These are phyloP conservation scores for Oreochromis tanganicae DNA, from an alignment of 2,113 vertebrate genomes.

Conservation along the genomic window DNA sequence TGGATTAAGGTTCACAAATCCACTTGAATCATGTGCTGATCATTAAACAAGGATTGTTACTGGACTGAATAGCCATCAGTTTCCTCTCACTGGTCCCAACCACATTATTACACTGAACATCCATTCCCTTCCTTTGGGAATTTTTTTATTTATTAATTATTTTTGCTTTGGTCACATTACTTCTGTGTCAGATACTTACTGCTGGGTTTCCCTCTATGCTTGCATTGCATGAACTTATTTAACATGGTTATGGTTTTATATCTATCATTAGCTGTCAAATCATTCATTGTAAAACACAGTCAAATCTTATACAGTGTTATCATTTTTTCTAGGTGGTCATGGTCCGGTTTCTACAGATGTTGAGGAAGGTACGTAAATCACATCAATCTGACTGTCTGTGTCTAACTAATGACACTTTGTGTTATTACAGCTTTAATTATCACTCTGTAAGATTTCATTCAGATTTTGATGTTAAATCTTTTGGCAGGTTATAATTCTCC, in stretches of 20 bases:
- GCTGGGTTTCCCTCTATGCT: not conserved
- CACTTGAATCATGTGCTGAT: not conserved
- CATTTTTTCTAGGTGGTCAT: not conserved
- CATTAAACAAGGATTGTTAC: accelerated
- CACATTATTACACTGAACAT: accelerated
- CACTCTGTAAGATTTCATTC: accelerated
- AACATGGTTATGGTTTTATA: not conserved
- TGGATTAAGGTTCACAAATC: accelerated
- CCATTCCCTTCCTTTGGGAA: not conserved
- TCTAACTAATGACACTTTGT: accelerated
- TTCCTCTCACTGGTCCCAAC: not conserved
- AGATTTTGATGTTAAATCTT: not conserved
- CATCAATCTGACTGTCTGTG: not conserved
- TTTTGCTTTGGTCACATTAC: not conserved
- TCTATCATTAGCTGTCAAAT: accelerated
- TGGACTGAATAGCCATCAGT: accelerated
- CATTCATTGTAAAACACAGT: accelerated
- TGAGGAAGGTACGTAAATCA: not conserved
- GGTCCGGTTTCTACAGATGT: accelerated
- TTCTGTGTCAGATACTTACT: accelerated
- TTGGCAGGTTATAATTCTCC: not conserved
- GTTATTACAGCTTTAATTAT: not conserved
- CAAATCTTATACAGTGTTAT: accelerated
- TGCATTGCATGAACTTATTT: not conserved
- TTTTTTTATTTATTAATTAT: not conserved